Base-by-base conservation (phyloP, 2,888 invertebrate species). In the Athalia cordata region DNA sequence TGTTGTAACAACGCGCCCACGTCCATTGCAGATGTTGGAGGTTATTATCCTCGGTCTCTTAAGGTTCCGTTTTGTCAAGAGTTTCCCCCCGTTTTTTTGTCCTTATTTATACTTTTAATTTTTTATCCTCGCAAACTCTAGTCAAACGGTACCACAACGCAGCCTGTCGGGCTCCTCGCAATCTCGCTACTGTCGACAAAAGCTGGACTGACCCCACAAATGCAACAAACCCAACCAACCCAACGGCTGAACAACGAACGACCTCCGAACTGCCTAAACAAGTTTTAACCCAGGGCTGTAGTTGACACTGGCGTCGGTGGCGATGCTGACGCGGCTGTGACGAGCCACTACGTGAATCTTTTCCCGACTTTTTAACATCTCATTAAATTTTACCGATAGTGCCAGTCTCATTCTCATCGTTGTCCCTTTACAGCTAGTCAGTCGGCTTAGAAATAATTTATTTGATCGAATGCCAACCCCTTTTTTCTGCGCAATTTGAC, bases 271-370 rank as follows among this genome's bases (percentile, higher is more conserved):
- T 7, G 59, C 8, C 11, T 13, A 45, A 59, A 72, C 59, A 45
- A 72, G 59, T 72, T 59, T 8, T 29, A 29, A 45, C 59, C 65
- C 57, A 72, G 59, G 70, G 59, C 59, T 52, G 55, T 68, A 68
- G 50, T 55, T 68, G 68, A 68, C 68, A 68, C 68, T 66, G 66
- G 7, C 29, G 11, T 43, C 59, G 57, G 72, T 59, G 72, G 57
- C 72, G 84, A 77, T 83, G 87, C 85, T 87, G 87, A 87, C 87
- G 87, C 87, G 87, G 87, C 87, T 84, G 61, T 86, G 85, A 86
- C 85, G 82, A 79, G 82, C 82, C 80, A 86, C 86, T 81, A 76
- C 80, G 64, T 68, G 55, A 68, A 68, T 68, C 68, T 50, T 68
- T 68, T 55, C 52, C 68, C 68, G 68, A 55, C 68, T 55, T 55